Percentiles rank a stretch among this genome's conserved stretches.
phyloP scores from a whole-genome alignment of 2,113 vertebrate genomes.

The Sinocyclocheilus grahami region DNA sequence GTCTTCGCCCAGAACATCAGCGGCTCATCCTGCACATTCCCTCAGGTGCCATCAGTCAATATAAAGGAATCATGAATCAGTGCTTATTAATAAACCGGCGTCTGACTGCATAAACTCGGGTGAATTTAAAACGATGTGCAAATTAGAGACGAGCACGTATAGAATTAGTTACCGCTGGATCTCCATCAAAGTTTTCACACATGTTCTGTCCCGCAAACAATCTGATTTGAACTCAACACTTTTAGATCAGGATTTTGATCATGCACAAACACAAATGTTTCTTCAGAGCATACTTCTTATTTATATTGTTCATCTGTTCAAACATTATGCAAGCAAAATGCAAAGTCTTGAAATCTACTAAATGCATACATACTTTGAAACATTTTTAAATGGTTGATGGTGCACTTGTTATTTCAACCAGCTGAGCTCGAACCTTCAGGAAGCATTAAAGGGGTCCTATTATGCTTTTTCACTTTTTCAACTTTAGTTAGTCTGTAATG shows the following conservation, averaged over 20 bases:
- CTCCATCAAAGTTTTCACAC: not conserved
- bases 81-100: not conserved
- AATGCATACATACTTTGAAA: no score
- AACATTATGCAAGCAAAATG: not conserved
- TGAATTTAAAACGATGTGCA: not conserved
- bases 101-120: not conserved
- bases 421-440: no score
- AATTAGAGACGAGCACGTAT: not conserved
- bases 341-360: not conserved
- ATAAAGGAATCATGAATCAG: not conserved
- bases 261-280: not conserved
- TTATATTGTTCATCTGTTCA: not conserved
- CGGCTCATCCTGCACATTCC: not conserved
- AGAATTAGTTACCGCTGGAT: not conserved
- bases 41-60: conserved; percentile 15
- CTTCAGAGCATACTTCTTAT: not conserved
- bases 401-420: no score
- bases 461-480: no score
- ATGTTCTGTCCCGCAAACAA: not conserved
- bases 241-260: no score
- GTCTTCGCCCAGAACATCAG: not conserved
- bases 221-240: not conserved
- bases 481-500: no score
- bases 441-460: not conserved
- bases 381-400: no score